Evolutionary conservation across 1,140 invertebrate species (phyloP), one percentile per base, ranked within the genome.

Genomic region (Leptonema lineaticorne): DNA sequence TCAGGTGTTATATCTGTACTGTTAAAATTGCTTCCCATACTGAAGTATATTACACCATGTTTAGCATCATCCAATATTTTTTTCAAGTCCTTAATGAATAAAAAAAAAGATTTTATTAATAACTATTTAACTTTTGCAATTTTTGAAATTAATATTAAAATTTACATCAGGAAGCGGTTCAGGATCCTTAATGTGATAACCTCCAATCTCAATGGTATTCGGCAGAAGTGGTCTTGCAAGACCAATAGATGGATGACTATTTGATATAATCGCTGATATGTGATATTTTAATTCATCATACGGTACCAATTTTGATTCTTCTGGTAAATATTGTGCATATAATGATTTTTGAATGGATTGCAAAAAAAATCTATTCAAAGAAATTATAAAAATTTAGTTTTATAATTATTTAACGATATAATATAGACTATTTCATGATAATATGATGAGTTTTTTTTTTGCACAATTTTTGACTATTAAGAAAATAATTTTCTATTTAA

Each of bases 151-250:
- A 45, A 45, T n/a, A 45, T 53, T 7, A 53, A 24, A 7, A n/a
- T 26, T 53, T 37, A 72, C 71, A 29, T 72, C 33, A 16, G 71
- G 71, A n/a, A 72, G 41, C 6, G 67, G 64, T 65, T 50, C 56
- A n/a, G 64, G 28, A 5, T 69, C 66, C 56, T 24, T 45, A 27
- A 73, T 70, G 18, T 73, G 71, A 57, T 68, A 73, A n/a, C 71
- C 71, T 6, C 65, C 71, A 16, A 73, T 65, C 45, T 73, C 71
- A 0, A 70, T 46, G 14, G 66, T 33, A 22, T 73, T 73, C n/a
- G 71, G 71, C 22, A 68, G 48, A 8, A 70, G 30, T 14, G 71
- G 71, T 1, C 71, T 22, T 5, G 57, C 59, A 9, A 66, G 9
- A 22, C 68, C 68, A 5, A 68, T 7, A 7, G 71, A 73, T 0